Percentiles rank a stretch among this genome's conserved stretches.
phyloP scores from a whole-genome alignment of 1,140 invertebrate species.

The Drosophila elegans region DNA sequence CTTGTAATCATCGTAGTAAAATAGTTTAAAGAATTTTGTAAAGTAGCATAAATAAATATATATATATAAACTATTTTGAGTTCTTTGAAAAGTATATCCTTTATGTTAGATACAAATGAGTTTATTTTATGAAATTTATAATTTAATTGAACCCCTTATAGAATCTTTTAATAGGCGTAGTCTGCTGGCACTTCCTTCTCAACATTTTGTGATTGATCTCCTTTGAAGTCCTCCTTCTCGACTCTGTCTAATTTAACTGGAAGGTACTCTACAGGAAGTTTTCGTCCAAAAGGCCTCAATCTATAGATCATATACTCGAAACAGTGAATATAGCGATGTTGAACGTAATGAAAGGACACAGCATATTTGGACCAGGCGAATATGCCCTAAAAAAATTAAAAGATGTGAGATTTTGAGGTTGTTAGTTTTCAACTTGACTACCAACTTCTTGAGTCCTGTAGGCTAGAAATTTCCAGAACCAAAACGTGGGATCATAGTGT shows the following conservation, averaged over 20 bases:
- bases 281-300: not conserved
- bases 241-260: not conserved
- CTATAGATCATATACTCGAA: slow-evolving; percentile 11
- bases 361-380: slow-evolving; percentile 9
- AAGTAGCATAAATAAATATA: too few relatives aligned
- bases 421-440: not conserved
- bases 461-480: slow-evolving; percentile 17
- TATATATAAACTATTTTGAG: too few relatives aligned
- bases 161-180: not conserved
- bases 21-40: too few relatives aligned
- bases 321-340: slow-evolving; percentile 6
- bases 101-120: too few relatives aligned
- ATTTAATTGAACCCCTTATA: not conserved
- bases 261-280: not conserved
- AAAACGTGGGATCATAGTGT: not conserved
- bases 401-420: too few relatives aligned
- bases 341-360: slow-evolving; percentile 1
- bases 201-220: not conserved
- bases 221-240: not conserved
- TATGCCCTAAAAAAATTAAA: not conserved
- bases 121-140: too few relatives aligned
- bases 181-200: not conserved
- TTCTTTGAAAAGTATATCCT: too few relatives aligned
- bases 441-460: slow-evolving; percentile 3
- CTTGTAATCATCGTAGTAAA: too few relatives aligned